Evolutionary conservation across 1,140 invertebrate genomes (phyloP), one percentile per base, ranked within the genome.

Genomic region (Ooceraea biroi): DNA sequence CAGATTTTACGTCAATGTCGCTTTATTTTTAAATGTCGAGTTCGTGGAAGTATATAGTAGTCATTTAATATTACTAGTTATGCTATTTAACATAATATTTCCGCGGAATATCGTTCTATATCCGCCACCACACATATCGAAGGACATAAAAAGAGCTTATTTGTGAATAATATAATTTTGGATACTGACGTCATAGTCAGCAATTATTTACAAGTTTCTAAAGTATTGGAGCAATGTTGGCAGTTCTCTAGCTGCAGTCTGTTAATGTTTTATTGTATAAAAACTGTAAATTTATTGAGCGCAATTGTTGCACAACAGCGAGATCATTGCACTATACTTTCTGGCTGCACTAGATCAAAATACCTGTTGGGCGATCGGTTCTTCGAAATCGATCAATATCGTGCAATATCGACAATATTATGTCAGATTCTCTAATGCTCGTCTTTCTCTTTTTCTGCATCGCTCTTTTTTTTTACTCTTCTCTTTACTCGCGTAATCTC

Each of bases 271-370:
- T 90, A 80, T 90, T 86, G 90, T 93, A 94, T 92, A 93, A 93
- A 93, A 94, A 93, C 90, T 89, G 88, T 91, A 91, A 91, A 92
- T 94, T 92, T 93, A 89, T 93, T 92, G 90, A 93, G 92, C 91
- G 90, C 92, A 90, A 92, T 84, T 84, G 88, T 90, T 91, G 91
- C 89, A 91, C 88, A 89, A 88, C 87, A 88, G 89, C 89, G 92
- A 93, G 92, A 94, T 92, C 93, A 93, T 90, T 92, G 89, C 90
- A 90, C 92, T 88, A 89, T 84, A 88, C 86, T 88, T 69, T 46
- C 80, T 58, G 83, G 83, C 87, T 85, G 88, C 76, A 84, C 73
- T 46, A 72, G 48, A 72, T 55, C 52, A 25, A 90, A 87, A 84
- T 66, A 80, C 83, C 69, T 78, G 73, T 84, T 36, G 27, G 76